Conservation (phyloP, 2,888 invertebrate genomes). For the Zootermopsis nevadensis region DNA sequence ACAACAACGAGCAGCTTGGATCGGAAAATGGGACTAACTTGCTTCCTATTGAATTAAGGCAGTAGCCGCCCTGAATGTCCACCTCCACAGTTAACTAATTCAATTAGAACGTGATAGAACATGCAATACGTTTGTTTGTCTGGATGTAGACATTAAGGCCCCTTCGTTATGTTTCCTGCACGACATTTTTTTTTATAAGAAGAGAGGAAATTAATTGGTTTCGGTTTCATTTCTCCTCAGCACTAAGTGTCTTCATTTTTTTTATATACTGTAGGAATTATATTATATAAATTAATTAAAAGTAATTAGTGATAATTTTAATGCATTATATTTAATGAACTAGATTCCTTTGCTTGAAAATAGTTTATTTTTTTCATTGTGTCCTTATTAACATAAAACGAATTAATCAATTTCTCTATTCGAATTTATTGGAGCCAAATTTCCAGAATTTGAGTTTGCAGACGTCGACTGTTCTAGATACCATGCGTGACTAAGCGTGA, state of each 20-base stretch:
- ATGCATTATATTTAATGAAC: too few relatives aligned
- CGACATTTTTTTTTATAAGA: neutral
- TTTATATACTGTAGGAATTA: too few relatives aligned
- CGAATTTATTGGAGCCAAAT: too few relatives aligned
- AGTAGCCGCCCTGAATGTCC: neutral
- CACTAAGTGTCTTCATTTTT: neutral
- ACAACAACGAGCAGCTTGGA: neutral
- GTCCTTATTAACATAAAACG: too few relatives aligned
- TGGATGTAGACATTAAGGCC: constrained; percentile 7
- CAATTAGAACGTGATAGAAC: constrained; percentile 5
- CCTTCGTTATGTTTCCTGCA: neutral
- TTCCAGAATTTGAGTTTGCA: too few relatives aligned
- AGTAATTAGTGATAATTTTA: too few relatives aligned
- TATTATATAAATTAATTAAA: neutral
- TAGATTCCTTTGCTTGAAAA: too few relatives aligned
- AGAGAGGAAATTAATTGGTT: neutral
- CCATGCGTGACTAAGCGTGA: too few relatives aligned
- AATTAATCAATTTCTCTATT: too few relatives aligned
- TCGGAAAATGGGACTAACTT: constrained; percentile 36
- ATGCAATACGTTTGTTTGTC: neutral
- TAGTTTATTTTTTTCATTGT: too few relatives aligned
- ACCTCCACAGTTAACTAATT: neutral
- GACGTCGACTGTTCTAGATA: too few relatives aligned
- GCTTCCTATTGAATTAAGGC: constrained; percentile 19
- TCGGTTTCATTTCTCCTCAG: neutral